Percentiles rank a stretch among this genome's conserved stretches.
phyloP scores from a whole-genome alignment of 2,888 invertebrate species.

The Iphiclides podalirius region DNA sequence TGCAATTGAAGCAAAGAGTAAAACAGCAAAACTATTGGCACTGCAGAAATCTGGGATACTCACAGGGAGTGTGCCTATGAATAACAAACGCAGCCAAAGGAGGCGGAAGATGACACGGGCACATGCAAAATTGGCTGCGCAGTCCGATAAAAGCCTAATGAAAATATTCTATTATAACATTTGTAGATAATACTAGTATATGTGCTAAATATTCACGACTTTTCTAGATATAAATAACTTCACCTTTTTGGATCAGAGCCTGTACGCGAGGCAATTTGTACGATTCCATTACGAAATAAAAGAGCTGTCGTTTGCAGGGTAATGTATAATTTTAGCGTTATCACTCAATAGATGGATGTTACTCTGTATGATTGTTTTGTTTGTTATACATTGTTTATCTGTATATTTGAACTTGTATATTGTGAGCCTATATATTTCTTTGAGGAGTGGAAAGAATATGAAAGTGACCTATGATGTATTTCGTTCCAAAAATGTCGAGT shows the following conservation, averaged over 20 bases:
- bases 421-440: no score
- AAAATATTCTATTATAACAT: no score
- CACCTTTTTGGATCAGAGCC: no score
- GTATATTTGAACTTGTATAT: no score
- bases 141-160: constrained; percentile 5
- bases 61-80: constrained; percentile 56
- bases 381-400: no score
- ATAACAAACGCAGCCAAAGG: constrained; percentile 62
- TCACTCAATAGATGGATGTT: background rate
- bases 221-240: constrained; percentile 3
- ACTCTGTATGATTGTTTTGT: background rate
- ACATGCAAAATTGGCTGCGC: constrained; percentile 38
- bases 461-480: no score
- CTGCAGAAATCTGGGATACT: constrained; percentile 65
- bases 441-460: no score
- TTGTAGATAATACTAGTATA: no score
- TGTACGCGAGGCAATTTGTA: background rate
- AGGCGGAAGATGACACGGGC: constrained; percentile 60
- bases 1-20: constrained; percentile 67
- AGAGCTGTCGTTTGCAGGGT: constrained; percentile 1
- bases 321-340: background rate
- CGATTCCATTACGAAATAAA: constrained; percentile 4
- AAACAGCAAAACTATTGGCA: constrained; percentile 66
- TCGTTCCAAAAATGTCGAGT: no score
- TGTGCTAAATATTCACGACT: background rate